These are phyloP conservation scores for Alca torda DNA, from an alignment of 2,797 vertebrate genomes.

Conservation along the genomic window DNA sequence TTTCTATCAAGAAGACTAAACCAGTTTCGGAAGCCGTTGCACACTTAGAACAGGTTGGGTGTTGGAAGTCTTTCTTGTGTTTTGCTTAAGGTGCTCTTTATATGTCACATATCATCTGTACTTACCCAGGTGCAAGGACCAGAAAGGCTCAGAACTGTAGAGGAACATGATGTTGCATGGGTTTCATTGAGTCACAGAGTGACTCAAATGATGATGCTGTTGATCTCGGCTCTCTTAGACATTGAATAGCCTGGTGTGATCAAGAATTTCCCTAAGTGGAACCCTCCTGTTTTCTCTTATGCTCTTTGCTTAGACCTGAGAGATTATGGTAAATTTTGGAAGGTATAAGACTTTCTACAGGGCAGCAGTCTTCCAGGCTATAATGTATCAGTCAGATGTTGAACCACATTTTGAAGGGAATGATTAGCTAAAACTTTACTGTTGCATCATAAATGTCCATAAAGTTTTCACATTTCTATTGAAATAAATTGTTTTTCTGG, in stretches of 20 bases:
- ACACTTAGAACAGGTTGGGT: neutral
- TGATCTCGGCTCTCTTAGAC: neutral
- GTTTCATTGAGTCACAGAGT: neutral
- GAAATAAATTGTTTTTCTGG: neutral
- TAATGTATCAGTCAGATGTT: neutral
- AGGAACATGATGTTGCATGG: neutral
- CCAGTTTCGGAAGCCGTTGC: neutral
- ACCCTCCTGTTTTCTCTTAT: neutral
- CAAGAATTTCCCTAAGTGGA: neutral
- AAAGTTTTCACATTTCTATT: neutral
- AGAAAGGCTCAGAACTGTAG: neutral
- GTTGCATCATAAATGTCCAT: neutral
- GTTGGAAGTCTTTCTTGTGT: neutral
- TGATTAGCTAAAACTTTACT: neutral
- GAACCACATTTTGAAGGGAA: neutral
- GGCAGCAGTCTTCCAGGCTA: neutral
- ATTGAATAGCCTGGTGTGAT: neutral
- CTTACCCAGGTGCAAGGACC: neutral
- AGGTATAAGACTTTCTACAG: neutral
- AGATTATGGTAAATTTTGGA: neutral
- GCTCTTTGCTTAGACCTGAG: neutral
- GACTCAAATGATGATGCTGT: neutral
- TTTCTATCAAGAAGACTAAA: neutral
- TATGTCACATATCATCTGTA: accelerated
- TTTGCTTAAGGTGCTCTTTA: neutral